Evolutionary conservation across 2,888 invertebrate species (phyloP).

Genomic region (Nymphalis c-album): DNA sequence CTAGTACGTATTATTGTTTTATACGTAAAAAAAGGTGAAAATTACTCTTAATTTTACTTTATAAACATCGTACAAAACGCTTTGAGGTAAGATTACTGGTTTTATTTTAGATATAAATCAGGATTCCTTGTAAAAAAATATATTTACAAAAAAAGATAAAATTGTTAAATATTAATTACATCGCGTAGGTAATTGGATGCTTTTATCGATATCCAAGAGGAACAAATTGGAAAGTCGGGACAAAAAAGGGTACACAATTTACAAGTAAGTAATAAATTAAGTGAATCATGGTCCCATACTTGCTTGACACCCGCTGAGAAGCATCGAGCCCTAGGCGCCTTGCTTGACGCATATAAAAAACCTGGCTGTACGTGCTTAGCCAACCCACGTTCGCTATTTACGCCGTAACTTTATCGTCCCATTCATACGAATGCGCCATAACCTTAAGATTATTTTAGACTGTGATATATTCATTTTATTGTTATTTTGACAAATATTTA

Average conservation of each 20-base stretch:
- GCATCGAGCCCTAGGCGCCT: constrained; percentile 65
- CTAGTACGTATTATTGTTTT: too few species aligned
- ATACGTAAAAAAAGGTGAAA: too few species aligned
- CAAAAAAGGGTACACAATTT: constrained; percentile 51
- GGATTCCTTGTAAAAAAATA: background rate
- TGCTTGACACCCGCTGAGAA: constrained; percentile 64
- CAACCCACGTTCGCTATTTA: constrained; percentile 70
- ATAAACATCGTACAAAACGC: background rate
- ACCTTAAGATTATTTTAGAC: constrained; percentile 49
- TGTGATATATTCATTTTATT: constrained; percentile 28
- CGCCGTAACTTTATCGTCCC: constrained; percentile 69
- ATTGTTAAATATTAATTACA: constrained; percentile 11
- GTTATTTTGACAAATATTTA: too few species aligned
- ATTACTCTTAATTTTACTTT: too few species aligned
- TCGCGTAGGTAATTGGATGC: constrained; percentile 16
- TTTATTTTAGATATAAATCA: background rate
- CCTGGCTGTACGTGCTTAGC: constrained; percentile 52
- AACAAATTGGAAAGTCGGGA: constrained; percentile 40
- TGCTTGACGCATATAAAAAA: constrained; percentile 65
- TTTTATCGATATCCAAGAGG: constrained; percentile 29
- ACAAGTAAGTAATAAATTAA: constrained; percentile 68
- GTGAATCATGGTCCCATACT: constrained; percentile 53
- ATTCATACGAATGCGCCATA: constrained; percentile 66
- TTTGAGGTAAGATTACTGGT: background rate
- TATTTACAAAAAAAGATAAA: background rate